These are phyloP conservation scores for Caenorhabditis tropicalis DNA, from an alignment of 1,140 invertebrate species.

Conservation along the genomic window DNA sequence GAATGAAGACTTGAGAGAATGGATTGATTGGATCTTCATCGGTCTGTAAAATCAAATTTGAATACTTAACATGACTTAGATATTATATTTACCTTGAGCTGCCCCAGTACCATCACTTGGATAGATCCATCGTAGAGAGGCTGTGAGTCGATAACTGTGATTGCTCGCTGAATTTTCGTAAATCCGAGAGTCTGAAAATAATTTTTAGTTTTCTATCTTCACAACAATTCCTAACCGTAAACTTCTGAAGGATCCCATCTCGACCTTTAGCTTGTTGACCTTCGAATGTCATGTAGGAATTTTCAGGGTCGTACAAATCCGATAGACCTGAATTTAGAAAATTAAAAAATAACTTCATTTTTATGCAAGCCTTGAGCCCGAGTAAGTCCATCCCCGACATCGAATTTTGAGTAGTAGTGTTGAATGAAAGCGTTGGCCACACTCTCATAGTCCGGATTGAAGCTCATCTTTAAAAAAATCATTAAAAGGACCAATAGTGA, in stretches of 20 bases:
- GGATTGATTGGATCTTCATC: constrained; percentile 71
- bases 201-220: not conserved
- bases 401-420: constrained; percentile 70
- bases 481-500: not conserved
- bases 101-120: constrained; percentile 68
- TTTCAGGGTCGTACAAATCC: constrained; percentile 67
- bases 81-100: constrained; percentile 63
- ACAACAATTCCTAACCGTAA: constrained; percentile 58
- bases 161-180: constrained; percentile 65
- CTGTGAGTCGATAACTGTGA: constrained; percentile 71
- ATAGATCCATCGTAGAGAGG: constrained; percentile 70
- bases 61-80: not conserved
- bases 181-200: constrained; percentile 68
- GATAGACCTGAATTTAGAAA: constrained; percentile 58
- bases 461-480: constrained; percentile 50
- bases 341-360: not conserved
- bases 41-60: constrained; percentile 61
- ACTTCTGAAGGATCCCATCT: constrained; percentile 69
- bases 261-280: constrained; percentile 67
- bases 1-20: constrained; percentile 68
- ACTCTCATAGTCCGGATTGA: constrained; percentile 65
- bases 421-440: constrained; percentile 64
- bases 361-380: constrained; percentile 16
- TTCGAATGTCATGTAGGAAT: constrained; percentile 71
- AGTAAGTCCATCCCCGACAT: constrained; percentile 60